These are phyloP conservation scores for Boloria euphrosyne DNA, from an alignment of 2,888 invertebrate species.

Conservation along the genomic window DNA sequence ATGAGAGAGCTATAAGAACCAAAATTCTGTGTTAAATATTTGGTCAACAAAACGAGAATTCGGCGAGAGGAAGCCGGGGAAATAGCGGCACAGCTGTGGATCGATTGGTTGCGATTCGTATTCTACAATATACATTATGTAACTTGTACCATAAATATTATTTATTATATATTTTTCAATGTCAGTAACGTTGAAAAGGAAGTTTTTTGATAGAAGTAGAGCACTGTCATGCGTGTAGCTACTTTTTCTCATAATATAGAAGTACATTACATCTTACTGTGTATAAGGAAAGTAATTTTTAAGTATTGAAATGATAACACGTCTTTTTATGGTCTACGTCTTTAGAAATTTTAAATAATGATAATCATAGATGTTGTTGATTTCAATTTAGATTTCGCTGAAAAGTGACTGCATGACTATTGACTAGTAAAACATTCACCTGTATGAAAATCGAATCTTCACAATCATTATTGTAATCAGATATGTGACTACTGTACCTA, in stretches of 20 bases:
- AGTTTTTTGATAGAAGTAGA: not conserved
- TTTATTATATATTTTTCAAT: slow-evolving; percentile 16
- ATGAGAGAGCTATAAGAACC: not conserved
- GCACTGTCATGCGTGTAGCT: not conserved
- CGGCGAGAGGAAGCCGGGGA: slow-evolving; percentile 19
- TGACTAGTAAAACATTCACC: too few species aligned
- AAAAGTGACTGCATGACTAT: too few species aligned
- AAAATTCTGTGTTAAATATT: slow-evolving; percentile 9
- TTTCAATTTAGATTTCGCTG: too few species aligned
- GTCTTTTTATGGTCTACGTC: too few species aligned
- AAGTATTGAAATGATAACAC: too few species aligned
- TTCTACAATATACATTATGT: slow-evolving; percentile 20
- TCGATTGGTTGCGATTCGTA: slow-evolving; percentile 33
- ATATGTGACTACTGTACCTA: not conserved
- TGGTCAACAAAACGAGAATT: slow-evolving; percentile 8
- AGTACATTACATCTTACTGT: too few species aligned
- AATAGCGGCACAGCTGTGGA: slow-evolving; percentile 17
- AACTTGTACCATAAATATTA: slow-evolving; percentile 12
- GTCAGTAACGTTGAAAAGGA: not conserved
- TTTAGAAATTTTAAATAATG: too few species aligned
- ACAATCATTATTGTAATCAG: too few species aligned
- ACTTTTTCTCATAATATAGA: not conserved
- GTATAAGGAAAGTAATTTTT: too few species aligned
- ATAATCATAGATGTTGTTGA: too few species aligned
- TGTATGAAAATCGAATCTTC: too few species aligned